Evolutionary conservation across 64 coral and sea anemone genomes (phyloP), one percentile per base, ranked within the genome.

Genomic region (Montipora capricornis): DNA sequence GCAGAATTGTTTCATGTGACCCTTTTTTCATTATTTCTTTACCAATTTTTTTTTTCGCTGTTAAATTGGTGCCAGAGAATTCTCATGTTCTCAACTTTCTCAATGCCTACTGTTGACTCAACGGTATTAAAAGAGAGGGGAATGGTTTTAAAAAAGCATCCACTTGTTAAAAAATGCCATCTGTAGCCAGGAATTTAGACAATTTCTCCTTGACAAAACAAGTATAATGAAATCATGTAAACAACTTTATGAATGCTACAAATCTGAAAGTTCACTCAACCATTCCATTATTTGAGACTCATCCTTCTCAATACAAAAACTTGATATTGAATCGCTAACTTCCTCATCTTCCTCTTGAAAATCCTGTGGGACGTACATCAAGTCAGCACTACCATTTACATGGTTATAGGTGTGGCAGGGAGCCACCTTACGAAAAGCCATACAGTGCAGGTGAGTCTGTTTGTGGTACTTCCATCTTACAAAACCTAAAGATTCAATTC

Each of bases 361-460:
- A 87, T 98, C 96, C 44, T 98, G 96, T 26, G 93, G 96, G 6
- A 86, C 95, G 82, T 90, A 98, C 93, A 98, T 92, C 93, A 98
- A 85, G 52, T 93, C 81, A 19, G 93, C 90, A 26, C 37, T 69
- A 5, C 75, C 94, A 12, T 73, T 92, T 78, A 66, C n/a, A 76
- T 47, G 68, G n/a, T 78, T 47, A 95, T 64, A 46, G 37, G 70
- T 78, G 80, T 98, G 96, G 92, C 96, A 98, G 1, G 80, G 86
- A 13, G 93, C 88, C 20, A 95, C 84, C 84, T 98, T 98, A 55
- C 96, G 85, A 62, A 98, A 98, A n/a, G 77, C 96, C 96, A 98
- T 98, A 57, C 96, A 98, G 60, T 98, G 96, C 13, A 98, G 77
- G 89, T 98, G 96, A 6, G 90, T 95, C 26, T 98, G 89, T 44